phyloP scores from a whole-genome alignment of 1,140 invertebrate genomes.

The Hyphantria cunea region DNA sequence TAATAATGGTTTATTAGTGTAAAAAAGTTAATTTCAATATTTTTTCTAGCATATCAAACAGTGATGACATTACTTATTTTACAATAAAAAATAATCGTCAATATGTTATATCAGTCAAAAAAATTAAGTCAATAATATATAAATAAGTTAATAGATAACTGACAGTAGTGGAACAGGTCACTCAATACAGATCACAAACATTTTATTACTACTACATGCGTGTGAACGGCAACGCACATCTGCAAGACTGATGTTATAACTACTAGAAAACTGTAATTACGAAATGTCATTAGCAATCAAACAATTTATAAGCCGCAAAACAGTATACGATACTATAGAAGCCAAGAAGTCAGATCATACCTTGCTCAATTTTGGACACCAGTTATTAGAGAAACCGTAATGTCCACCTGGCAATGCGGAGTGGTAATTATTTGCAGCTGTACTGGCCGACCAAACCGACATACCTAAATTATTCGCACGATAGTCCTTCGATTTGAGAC shows the following conservation, averaged over 20 bases:
- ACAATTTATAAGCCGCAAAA: constrained; percentile 22
- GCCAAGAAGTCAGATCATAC: constrained; percentile 48
- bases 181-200: too few species aligned
- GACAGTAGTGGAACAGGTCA: too few species aligned
- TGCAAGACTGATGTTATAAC: constrained; percentile 21
- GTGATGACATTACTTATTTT: too few species aligned
- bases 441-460: constrained; percentile 80
- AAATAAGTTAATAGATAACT: too few species aligned
- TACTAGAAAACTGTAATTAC: constrained; percentile 26
- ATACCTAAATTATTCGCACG: constrained; percentile 76
- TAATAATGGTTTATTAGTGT: too few species aligned
- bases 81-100: too few species aligned
- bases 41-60: too few species aligned
- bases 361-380: constrained; percentile 74
- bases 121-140: too few species aligned
- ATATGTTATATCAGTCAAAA: too few species aligned
- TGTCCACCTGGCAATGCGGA: constrained; percentile 61
- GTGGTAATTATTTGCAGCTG: constrained; percentile 73
- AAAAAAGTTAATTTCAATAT: too few species aligned
- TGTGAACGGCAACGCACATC: constrained; percentile 19
- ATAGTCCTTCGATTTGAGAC: constrained; percentile 62
- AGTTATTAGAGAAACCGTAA: constrained; percentile 64
- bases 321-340: constrained; percentile 2
- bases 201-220: not conserved
- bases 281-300: constrained; percentile 30